Evolutionary conservation across 2,113 vertebrate genomes (phyloP), one percentile per base, ranked within the genome.

Genomic region (Pyxicephalus adspersus): DNA sequence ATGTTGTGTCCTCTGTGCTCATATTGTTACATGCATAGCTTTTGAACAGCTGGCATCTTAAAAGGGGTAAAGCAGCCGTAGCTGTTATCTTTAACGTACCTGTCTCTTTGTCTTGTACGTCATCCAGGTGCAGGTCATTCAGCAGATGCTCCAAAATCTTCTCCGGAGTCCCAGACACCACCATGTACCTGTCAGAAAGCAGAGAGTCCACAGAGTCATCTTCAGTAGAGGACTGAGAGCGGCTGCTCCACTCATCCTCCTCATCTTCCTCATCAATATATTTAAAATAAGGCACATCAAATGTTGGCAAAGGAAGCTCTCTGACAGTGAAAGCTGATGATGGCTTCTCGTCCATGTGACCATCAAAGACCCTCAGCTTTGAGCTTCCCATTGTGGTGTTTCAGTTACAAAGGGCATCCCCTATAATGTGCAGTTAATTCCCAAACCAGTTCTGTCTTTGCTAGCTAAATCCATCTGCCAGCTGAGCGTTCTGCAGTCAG

Each of bases 241-340:
- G 97, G 88, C 94, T 96, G 86, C 96, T 96, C 93, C 96, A 96
- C 87, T 95, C 95, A 83, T 96, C 95, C 64, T 92, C 90, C 84
- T 89, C 90, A 58, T 95, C 96, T 87, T 98, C 97, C 77, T 99
- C 97, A 25, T 98, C 96, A 84, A 98, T 98, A 90, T 98, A 99
- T 89, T 97, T 96, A 91, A 99, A 98, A 93, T 97, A 97, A 86
- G 96, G 96, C 89, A 99, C 97, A 85, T 98, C 96, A 86, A 99
- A 99, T 31, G 97, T 97, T 83, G 96, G 96, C 89, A 96, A 68
- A 13, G 94, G 92, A 84, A 90, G 86, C 83, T 88, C 91, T 76
- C 93, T 92, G 73, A 89, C 90, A 28, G 92, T 64, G 51, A 94
- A 94, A 17, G 91, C 93, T 0, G 92, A 88, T 45, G 92, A 86